These are phyloP conservation scores for Conus ventricosus DNA, from an alignment of 1,140 invertebrate species.

Conservation along the genomic window DNA sequence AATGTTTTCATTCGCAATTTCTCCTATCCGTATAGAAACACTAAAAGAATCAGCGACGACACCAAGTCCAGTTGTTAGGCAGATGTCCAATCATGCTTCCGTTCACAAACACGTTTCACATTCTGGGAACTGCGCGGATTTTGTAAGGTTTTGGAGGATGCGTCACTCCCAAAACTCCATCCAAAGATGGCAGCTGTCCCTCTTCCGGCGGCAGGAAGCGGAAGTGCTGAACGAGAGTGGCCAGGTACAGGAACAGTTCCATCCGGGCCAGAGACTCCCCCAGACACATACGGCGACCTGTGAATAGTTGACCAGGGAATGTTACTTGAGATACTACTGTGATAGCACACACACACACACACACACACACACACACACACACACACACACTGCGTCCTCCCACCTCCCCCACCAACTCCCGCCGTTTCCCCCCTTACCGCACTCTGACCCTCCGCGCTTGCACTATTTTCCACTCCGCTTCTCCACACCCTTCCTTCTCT, in stretches of 20 bases:
- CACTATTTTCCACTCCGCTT: too few relatives aligned
- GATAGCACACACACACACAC: not conserved
- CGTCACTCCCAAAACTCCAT: constrained; percentile 42
- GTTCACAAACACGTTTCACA: not conserved
- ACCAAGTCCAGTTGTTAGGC: not conserved
- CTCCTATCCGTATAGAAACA: too few relatives aligned
- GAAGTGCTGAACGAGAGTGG: constrained; percentile 47
- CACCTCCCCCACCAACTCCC: too few relatives aligned
- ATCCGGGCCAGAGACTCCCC: constrained; percentile 21
- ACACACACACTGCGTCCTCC: too few relatives aligned
- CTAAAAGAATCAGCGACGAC: not conserved
- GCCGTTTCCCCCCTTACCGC: too few relatives aligned
- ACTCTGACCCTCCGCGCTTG: too few relatives aligned
- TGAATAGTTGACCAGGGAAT: not conserved
- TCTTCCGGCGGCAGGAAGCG: not conserved
- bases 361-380: too few relatives aligned
- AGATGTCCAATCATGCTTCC: too few relatives aligned
- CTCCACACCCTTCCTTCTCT: too few relatives aligned
- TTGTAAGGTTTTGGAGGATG: constrained; percentile 35
- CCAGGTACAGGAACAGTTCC: constrained; percentile 52
- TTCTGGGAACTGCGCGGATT: constrained; percentile 30
- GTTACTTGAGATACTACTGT: too few relatives aligned
- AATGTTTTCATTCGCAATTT: too few relatives aligned
- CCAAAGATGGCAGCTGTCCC: constrained; percentile 23
- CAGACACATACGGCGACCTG: constrained; percentile 40